phyloP scores from a whole-genome alignment of 2,888 invertebrate species.

The Acronicta alni region DNA sequence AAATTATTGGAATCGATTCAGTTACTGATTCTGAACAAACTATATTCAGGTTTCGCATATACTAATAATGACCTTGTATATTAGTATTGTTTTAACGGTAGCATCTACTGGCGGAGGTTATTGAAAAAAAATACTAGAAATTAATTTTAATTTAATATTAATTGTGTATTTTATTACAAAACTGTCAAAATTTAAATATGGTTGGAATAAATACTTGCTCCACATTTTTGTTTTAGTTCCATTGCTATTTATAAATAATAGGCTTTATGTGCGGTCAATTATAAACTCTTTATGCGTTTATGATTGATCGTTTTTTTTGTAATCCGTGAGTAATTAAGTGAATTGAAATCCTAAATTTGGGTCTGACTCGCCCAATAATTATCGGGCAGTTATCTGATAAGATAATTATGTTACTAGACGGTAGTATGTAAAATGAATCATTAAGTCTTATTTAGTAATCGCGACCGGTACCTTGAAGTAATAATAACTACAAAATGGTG shows the following conservation, averaged over 20 bases:
- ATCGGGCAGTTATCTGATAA: slow-evolving; percentile 38
- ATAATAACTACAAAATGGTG: slow-evolving; percentile 62
- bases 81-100: slow-evolving; percentile 8
- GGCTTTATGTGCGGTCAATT: background rate
- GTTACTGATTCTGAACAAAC: no score
- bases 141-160: slow-evolving; percentile 29
- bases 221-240: slow-evolving; percentile 4
- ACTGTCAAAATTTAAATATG: slow-evolving; percentile 38
- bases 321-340: background rate
- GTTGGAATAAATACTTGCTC: slow-evolving; percentile 50
- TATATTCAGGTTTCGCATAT: no score
- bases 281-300: background rate
- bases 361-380: slow-evolving; percentile 12
- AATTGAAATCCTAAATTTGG: slow-evolving; percentile 11
- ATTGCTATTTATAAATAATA: no score
- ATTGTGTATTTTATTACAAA: slow-evolving; percentile 50
- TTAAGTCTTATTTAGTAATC: slow-evolving; percentile 10
- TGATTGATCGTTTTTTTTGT: background rate
- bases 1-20: no score
- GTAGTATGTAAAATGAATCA: slow-evolving; percentile 12
- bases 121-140: slow-evolving; percentile 15
- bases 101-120: slow-evolving; percentile 11
- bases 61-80: no score
- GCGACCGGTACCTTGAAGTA: background rate
- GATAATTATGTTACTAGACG: slow-evolving; percentile 34